Base-by-base conservation (phyloP, 2,113 vertebrate genomes). In the Cercocebus atys region DNA sequence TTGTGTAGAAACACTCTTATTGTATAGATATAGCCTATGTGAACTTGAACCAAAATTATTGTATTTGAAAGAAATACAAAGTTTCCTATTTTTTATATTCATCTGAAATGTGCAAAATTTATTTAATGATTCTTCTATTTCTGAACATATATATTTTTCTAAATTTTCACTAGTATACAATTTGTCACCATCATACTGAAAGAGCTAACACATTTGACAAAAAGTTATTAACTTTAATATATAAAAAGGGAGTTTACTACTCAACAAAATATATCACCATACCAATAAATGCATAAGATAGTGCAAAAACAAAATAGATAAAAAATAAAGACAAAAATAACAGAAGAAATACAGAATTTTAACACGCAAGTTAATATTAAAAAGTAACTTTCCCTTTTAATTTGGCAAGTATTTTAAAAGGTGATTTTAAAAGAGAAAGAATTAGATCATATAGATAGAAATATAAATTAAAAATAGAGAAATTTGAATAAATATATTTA, bases 401-500 rank as follows among this genome's bases (percentile, higher is more conserved):
- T 27, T 27, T 83, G n/a, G 9, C n/a, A 94, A 94, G 35, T 92
- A 82, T 50, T 88, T 55, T n/a, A 47, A 91, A 95, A 75, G 52
- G 50, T 12, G 3, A 57, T 64, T 57, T 73, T 68, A 50, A 82
- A 35, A 64, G 20, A 66, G 9, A 85, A 84, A 70, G n/a, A 59
- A 20, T n/a, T 57, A 35, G 18, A 88, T 27, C 11, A 25, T 2
- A n/a, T 57, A 68, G 30, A 30, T 20, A 43, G 9, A 76, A 16
- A 57, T 57, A 43, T 57, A 90, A 83, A 45, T 38, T 64, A 6
- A 64, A 47, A 35, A 70, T n/a, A 70, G 68, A 38, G 68, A 70
- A 70, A 68, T 68, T 45, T 52, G 84, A 59, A 45, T 38, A 66
- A 61, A 27, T 13, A 61, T 38, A 1, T 38, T 70, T 70, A 70